Evolutionary conservation across 2,888 invertebrate species (phyloP).

Genomic region (Hypsopygia costalis): DNA sequence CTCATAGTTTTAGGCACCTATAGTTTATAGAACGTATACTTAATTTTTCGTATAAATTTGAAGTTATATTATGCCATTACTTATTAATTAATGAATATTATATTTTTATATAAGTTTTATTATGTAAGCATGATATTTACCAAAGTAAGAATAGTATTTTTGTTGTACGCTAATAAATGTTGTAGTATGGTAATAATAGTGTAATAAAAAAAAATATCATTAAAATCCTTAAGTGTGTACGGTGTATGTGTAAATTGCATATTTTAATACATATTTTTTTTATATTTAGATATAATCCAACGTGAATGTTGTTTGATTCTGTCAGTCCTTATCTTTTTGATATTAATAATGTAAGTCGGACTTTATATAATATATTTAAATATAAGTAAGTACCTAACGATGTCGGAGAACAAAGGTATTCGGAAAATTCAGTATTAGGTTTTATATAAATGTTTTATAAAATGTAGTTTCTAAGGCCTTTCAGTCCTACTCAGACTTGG

Average conservation of each 20-base stretch:
- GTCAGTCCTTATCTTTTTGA: conserved; percentile 8
- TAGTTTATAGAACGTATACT: too few species aligned
- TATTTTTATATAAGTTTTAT: conserved; percentile 2
- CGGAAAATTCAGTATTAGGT: neutral
- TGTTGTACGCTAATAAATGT: too few species aligned
- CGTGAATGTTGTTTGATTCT: neutral
- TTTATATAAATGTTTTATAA: too few species aligned
- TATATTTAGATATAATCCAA: neutral
- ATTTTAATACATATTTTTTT: neutral
- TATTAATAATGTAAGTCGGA: neutral
- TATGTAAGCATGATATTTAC: neutral
- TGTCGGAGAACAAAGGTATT: neutral
- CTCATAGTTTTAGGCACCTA: too few species aligned
- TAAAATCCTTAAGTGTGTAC: too few species aligned
- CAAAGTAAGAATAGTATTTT: too few species aligned
- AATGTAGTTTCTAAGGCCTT: too few species aligned
- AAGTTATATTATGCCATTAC: too few species aligned
- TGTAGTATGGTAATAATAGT: too few species aligned
- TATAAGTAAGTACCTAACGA: neutral
- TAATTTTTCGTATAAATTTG: too few species aligned
- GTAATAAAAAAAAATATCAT: too few species aligned
- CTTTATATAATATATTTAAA: neutral
- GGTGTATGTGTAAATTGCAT: neutral
- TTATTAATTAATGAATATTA: neutral
- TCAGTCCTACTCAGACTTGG: too few species aligned